phyloP scores from a whole-genome alignment of 1,140 invertebrate genomes.

The Sarcophaga bullata region DNA sequence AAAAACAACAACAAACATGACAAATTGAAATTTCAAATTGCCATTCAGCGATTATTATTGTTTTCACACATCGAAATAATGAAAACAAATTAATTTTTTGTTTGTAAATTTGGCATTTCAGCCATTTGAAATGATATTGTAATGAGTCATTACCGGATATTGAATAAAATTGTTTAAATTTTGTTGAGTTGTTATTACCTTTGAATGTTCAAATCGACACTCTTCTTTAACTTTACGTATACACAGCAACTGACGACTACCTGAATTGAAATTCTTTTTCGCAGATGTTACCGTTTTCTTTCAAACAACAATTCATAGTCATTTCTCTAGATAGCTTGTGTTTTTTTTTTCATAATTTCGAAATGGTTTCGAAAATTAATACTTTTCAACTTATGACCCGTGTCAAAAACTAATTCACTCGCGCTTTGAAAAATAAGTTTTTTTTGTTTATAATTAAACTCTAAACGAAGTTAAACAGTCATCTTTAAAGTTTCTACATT shows the following conservation, averaged over 20 bases:
- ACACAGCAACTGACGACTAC: neutral
- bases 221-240: neutral
- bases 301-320: neutral
- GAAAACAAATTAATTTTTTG: neutral
- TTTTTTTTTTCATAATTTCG: too few species aligned
- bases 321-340: neutral
- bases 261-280: constrained; percentile 6
- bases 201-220: neutral
- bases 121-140: neutral
- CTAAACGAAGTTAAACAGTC: neutral
- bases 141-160: constrained; percentile 36
- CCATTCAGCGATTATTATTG: neutral
- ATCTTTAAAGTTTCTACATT: neutral
- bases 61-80: neutral
- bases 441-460: neutral
- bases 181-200: neutral
- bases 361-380: neutral
- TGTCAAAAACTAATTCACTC: neutral
- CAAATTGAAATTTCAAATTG: neutral
- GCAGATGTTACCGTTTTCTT: constrained; percentile 2
- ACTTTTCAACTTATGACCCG: constrained; percentile 21
- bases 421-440: neutral
- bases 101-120: neutral
- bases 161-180: neutral
- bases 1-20: neutral